phyloP scores from a whole-genome alignment of 2,113 vertebrate genomes.

The Aix galericulata region DNA sequence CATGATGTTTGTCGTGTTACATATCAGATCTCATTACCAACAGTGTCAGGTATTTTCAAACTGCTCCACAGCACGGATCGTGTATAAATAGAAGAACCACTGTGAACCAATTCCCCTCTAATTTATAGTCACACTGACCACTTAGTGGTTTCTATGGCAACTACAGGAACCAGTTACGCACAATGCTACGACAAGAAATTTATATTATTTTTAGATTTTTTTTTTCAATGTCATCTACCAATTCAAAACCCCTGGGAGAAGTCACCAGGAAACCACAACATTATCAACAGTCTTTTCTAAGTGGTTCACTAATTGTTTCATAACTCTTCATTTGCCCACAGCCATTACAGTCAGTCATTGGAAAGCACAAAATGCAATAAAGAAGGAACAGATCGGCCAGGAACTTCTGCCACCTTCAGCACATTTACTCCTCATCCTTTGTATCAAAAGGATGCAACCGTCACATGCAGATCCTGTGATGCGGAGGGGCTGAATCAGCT shows the following conservation, averaged over 20 bases:
- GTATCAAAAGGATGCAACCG: neutral
- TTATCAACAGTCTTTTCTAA: neutral
- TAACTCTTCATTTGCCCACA: neutral
- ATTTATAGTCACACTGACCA: constrained; percentile 17
- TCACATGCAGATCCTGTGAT: neutral
- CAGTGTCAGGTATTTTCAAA: neutral
- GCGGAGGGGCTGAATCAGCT: neutral
- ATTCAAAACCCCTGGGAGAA: neutral
- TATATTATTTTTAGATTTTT: neutral
- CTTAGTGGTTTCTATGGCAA: constrained; percentile 39
- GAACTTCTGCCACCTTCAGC: neutral
- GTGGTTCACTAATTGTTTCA: neutral
- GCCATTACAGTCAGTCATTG: neutral
- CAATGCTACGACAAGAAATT: neutral
- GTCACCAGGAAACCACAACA: neutral
- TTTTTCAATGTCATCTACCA: neutral
- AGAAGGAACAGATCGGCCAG: neutral
- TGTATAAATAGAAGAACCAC: neutral
- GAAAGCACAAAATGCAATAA: neutral
- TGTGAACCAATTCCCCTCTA: neutral
- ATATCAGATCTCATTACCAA: neutral
- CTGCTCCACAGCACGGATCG: neutral
- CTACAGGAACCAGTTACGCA: neutral
- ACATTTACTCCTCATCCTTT: neutral
- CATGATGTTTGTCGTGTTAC: neutral